These are phyloP conservation scores for Tadarida brasiliensis DNA, from an alignment of 2,797 vertebrate genomes.

Conservation along the genomic window DNA sequence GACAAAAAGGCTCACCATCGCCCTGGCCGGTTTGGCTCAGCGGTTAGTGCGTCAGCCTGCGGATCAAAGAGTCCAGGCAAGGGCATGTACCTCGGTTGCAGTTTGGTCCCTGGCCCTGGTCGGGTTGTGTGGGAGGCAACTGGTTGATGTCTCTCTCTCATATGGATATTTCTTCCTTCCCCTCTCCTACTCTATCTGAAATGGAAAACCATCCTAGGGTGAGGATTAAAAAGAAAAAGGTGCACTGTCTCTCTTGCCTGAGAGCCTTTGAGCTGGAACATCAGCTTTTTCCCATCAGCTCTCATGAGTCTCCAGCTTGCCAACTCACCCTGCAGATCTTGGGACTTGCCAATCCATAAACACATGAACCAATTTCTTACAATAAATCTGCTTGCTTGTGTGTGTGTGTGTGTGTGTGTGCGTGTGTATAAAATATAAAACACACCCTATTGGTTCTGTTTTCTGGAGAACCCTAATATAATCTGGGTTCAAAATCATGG, in stretches of 20 bases:
- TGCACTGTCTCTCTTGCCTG: not conserved
- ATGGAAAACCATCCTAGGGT: too few relatives aligned
- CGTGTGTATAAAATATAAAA: not conserved
- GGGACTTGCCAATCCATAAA: not conserved
- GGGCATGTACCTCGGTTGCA: too few relatives aligned
- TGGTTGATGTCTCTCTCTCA: too few relatives aligned
- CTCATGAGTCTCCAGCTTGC: not conserved
- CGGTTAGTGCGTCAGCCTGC: too few relatives aligned
- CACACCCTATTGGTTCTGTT: not conserved
- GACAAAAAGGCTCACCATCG: not conserved
- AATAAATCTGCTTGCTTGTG: not conserved
- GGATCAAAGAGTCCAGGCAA: too few relatives aligned
- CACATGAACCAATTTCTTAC: not conserved
- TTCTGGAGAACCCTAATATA: not conserved
- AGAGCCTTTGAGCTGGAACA: not conserved
- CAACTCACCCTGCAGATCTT: not conserved
- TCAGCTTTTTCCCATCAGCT: not conserved
- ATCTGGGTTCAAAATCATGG: not conserved
- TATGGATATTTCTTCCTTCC: too few relatives aligned
- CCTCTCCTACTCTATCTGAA: too few relatives aligned
- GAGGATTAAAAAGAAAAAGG: too few relatives aligned
- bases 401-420: too few relatives aligned
- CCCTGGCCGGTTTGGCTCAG: too few relatives aligned
- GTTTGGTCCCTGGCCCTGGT: too few relatives aligned
- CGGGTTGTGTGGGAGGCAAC: too few relatives aligned